Evolutionary conservation across 1,140 invertebrate genomes (phyloP).

Genomic region (Zaprionus davidi): DNA sequence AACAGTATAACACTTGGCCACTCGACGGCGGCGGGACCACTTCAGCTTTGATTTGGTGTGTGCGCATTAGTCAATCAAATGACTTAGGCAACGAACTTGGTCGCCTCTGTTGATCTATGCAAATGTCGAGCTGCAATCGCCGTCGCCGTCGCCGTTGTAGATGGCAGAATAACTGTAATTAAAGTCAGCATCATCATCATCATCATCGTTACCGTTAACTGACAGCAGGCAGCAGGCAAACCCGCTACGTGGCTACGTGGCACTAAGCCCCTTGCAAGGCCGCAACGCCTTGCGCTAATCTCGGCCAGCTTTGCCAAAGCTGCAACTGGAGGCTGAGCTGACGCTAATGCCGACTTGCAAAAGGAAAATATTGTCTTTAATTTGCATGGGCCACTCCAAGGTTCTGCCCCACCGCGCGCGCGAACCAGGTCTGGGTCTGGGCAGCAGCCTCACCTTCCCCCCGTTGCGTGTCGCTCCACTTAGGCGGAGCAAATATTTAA

Average conservation of each 20-base stretch:
- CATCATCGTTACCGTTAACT: constrained; percentile 5
- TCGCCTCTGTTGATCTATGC: constrained; percentile 54
- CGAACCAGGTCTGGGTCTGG: constrained; percentile 22
- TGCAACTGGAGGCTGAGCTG: constrained; percentile 30
- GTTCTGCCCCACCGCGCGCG: constrained; percentile 34
- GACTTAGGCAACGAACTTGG: constrained; percentile 56
- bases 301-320: constrained; percentile 35
- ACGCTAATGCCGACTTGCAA: constrained; percentile 52
- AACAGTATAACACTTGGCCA: constrained; percentile 17
- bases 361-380: constrained; percentile 72
- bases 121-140: constrained; percentile 55
- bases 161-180: constrained; percentile 71
- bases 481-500: constrained; percentile 60
- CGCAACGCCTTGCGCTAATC: constrained; percentile 40
- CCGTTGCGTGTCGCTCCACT: constrained; percentile 48
- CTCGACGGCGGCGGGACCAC: not conserved
- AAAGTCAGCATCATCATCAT: constrained; percentile 46
- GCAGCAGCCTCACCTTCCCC: constrained; percentile 1
- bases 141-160: constrained; percentile 43
- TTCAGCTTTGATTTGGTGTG: constrained; percentile 16
- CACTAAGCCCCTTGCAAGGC: constrained; percentile 68
- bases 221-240: constrained; percentile 23
- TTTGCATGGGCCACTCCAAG: constrained; percentile 60
- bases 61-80: constrained; percentile 52
- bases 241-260: constrained; percentile 18